Evolutionary conservation across 2,113 vertebrate species (phyloP).

Genomic region (Junco hyemalis): DNA sequence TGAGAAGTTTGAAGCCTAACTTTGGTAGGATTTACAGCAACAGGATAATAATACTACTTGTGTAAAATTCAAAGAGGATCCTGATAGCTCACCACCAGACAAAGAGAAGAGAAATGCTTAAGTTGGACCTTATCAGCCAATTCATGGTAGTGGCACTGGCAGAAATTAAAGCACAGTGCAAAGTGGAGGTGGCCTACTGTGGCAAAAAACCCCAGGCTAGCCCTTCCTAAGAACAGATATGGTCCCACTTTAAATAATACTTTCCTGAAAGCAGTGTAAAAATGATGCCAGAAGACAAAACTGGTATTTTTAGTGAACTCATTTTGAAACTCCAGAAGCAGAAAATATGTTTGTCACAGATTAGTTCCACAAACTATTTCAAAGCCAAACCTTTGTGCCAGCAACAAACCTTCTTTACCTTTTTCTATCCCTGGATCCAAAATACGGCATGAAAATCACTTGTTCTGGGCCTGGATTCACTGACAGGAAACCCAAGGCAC

Average conservation of each 20-base stretch:
- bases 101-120: background rate
- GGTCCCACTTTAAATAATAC: background rate
- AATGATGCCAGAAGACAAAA: background rate
- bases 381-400: constrained; percentile 2
- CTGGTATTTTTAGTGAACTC: background rate
- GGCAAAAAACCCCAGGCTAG: background rate
- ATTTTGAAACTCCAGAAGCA: constrained; percentile 2
- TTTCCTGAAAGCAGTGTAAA: background rate
- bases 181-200: background rate
- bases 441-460: constrained; percentile 16
- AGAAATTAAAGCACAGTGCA: background rate
- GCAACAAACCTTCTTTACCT: constrained; percentile 29
- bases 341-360: constrained; percentile 37
- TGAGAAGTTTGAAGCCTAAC: background rate
- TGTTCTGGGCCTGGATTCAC: constrained; percentile 41
- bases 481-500: constrained; percentile 53
- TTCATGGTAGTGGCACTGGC: background rate
- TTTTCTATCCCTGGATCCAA: background rate
- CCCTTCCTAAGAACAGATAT: background rate
- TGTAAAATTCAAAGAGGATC: background rate
- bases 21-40: background rate
- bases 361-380: constrained; percentile 20
- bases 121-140: background rate
- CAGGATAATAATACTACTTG: background rate
- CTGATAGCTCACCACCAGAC: background rate